Percentiles rank a stretch among this genome's conserved stretches.
phyloP scores from a whole-genome alignment of 2,888 invertebrate genomes.

The Pyrochroa serraticornis region DNA sequence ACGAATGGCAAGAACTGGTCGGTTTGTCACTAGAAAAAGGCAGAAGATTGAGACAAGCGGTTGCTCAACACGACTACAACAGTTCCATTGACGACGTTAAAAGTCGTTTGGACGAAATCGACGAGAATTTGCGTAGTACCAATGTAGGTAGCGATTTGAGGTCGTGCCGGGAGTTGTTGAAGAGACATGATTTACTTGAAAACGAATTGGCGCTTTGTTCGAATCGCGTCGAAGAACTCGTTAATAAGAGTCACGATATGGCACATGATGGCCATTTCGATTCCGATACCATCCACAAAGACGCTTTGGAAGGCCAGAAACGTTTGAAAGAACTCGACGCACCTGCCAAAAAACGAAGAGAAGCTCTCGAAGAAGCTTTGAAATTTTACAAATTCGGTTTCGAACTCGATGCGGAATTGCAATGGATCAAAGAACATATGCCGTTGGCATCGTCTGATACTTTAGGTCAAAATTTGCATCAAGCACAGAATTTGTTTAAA shows the following conservation, averaged over 20 bases:
- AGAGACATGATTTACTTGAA: conserved; percentile 88
- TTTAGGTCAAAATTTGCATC: conserved; percentile 85
- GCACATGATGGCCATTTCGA: conserved; percentile 95
- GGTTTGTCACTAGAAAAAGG: conserved; percentile 70
- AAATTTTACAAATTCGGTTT: conserved; percentile 92
- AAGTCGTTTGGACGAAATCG: conserved; percentile 84
- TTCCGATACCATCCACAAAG: conserved; percentile 80
- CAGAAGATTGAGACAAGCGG: conserved; percentile 85
- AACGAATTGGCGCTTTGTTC: conserved; percentile 86
- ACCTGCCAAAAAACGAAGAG: conserved; percentile 74
- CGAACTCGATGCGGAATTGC: conserved; percentile 89
- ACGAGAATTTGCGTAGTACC: conserved; percentile 75
- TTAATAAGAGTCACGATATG: conserved; percentile 85
- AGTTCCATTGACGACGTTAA: conserved; percentile 89
- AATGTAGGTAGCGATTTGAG: conserved; percentile 89
- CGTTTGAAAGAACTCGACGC: conserved; percentile 73
- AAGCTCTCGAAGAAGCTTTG: conserved; percentile 82
- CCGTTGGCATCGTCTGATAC: conserved; percentile 78
- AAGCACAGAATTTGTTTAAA: conserved; percentile 89
- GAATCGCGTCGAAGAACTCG: conserved; percentile 77
- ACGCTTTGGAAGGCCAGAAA: conserved; percentile 75
- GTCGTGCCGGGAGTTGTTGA: conserved; percentile 88
- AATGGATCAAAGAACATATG: conserved; percentile 92
- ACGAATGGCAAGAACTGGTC: conserved; percentile 78
- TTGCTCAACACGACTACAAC: conserved; percentile 78